A percentile compares a stretch with the other conserved stretches of the same genome.
These are phyloP conservation scores for Parauchenoglanis ngamensis DNA, from an alignment of 2,797 vertebrate species.

Conservation along the genomic window DNA sequence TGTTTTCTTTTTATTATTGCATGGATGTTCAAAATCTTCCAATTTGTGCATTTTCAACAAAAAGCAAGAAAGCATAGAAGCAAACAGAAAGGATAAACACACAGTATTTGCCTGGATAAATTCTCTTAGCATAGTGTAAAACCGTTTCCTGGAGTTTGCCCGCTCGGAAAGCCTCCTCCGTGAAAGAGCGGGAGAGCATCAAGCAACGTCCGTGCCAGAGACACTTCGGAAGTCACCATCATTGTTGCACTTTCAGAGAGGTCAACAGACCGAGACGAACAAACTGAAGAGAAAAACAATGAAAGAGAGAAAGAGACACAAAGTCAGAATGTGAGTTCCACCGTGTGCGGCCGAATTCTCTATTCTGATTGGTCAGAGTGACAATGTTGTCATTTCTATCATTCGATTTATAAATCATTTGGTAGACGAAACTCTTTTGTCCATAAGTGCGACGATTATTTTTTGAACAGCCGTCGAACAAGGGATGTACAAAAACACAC, in stretches of 20 bases:
- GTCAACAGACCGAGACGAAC: constrained; percentile 51
- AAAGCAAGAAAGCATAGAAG: not conserved
- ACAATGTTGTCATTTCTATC: not conserved
- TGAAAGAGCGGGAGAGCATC: constrained; percentile 53
- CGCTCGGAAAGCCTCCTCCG: constrained; percentile 39
- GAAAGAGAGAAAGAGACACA: not conserved
- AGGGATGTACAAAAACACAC: not conserved
- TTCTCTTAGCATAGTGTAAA: not conserved
- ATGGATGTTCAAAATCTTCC: constrained; percentile 1
- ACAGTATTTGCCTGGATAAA: not conserved
- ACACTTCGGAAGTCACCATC: constrained; percentile 63
- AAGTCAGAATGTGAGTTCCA: not conserved
- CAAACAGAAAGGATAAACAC: not conserved
- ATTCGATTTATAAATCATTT: not conserved
- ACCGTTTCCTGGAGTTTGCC: constrained; percentile 34
- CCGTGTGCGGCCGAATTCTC: not conserved
- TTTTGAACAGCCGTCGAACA: not conserved
- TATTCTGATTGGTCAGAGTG: not conserved
- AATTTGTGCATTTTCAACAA: constrained; percentile 14
- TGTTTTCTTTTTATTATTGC: constrained; percentile 28
- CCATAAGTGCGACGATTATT: not conserved
- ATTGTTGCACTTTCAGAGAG: constrained; percentile 58
- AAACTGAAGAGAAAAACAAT: constrained; percentile 34
- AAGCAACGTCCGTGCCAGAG: constrained; percentile 55
- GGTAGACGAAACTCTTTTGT: not conserved